A percentile compares a stretch with the other conserved stretches of the same genome.
These are phyloP conservation scores for Psilopsiagon aurifrons DNA, from an alignment of 2,113 vertebrate species.

Conservation along the genomic window DNA sequence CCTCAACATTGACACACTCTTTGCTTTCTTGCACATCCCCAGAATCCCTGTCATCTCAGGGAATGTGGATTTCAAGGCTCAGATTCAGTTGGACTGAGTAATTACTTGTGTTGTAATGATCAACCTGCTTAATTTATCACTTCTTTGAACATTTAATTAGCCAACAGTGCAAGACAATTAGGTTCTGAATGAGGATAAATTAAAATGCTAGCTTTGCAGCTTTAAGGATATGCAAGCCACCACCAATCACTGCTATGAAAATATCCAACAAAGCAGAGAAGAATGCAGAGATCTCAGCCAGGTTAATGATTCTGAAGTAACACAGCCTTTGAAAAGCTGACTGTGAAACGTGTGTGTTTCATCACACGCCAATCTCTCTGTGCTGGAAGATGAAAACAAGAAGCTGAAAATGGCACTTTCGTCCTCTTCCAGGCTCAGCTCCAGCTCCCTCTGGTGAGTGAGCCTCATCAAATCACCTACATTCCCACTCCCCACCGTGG, in stretches of 20 bases:
- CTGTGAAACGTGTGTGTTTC: neutral
- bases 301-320: constrained; percentile 43
- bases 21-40: neutral
- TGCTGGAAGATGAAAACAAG: neutral
- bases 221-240: constrained; percentile 70
- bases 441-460: neutral
- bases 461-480: neutral
- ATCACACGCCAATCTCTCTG: neutral
- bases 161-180: constrained; percentile 82
- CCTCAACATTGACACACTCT: neutral
- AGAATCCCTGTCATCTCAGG: constrained; percentile 22
- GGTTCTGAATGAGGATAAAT: constrained; percentile 83
- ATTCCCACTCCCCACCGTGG: neutral
- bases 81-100: constrained; percentile 76
- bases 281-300: constrained; percentile 19
- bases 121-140: constrained; percentile 86
- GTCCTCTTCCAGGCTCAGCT: neutral
- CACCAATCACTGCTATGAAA: constrained; percentile 61
- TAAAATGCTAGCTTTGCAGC: constrained; percentile 78
- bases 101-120: constrained; percentile 82
- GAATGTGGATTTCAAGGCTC: constrained; percentile 34
- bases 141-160: constrained; percentile 89
- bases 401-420: neutral
- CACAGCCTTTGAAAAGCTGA: constrained; percentile 17
- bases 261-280: constrained; percentile 52